These are phyloP conservation scores for Tetrapedia diversipes DNA, from an alignment of 2,888 invertebrate species.

Conservation along the genomic window DNA sequence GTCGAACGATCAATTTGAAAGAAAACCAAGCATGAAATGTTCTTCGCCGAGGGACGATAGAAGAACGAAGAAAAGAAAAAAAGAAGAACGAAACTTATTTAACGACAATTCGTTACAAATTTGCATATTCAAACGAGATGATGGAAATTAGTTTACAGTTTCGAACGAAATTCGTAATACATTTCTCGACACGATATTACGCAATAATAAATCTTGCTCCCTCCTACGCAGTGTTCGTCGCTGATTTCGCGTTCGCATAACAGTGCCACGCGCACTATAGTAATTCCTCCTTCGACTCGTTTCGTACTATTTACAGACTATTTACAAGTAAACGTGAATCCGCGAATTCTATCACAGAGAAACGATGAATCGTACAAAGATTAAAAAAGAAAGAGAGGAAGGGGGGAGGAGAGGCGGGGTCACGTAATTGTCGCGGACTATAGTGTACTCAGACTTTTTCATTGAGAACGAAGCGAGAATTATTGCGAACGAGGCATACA, in stretches of 20 bases:
- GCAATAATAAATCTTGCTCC: too few species aligned
- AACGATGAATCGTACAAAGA: conserved; percentile 32
- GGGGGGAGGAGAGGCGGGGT: not conserved
- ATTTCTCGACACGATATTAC: too few species aligned
- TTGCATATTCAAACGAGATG: too few species aligned
- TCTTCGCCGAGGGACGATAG: too few species aligned
- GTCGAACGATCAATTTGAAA: too few species aligned
- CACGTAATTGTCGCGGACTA: not conserved
- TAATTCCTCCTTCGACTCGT: not conserved
- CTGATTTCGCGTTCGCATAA: too few species aligned
- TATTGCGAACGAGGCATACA: conserved; percentile 4
- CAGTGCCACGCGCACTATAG: conserved; percentile 57
- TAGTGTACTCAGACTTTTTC: conserved; percentile 29
- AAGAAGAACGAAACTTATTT: conserved; percentile 10
- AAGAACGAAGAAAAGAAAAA: not conserved
- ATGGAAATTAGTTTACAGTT: too few species aligned
- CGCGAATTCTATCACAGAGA: conserved; percentile 48
- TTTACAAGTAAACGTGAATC: conserved; percentile 51
- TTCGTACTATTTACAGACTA: conserved; percentile 60
- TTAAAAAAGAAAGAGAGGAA: not conserved
- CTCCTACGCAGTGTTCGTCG: conserved; percentile 11
- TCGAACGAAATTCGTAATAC: not conserved
- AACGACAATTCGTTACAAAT: not conserved
- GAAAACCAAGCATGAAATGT: too few species aligned
- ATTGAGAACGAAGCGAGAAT: not conserved